A percentile compares a stretch with the other conserved stretches of the same genome.
Evolutionary conservation across 35 echinoderm and acorn worm species (phyloP).

Genomic region (Patiria miniata): DNA sequence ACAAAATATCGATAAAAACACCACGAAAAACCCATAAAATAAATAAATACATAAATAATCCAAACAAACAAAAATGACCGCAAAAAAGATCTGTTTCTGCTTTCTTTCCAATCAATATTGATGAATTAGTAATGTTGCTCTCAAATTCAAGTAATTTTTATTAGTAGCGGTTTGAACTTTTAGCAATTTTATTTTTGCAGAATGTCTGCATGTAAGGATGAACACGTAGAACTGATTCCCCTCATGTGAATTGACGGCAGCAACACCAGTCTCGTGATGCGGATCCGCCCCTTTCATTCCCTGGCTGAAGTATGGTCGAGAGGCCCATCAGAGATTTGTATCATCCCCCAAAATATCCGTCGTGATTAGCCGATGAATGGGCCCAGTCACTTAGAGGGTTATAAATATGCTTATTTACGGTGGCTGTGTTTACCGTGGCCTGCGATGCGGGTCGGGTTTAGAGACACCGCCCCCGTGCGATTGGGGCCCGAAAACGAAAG

Average conservation of each 20-base stretch:
- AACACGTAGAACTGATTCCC: not conserved
- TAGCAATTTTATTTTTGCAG: not conserved
- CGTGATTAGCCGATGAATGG: not conserved
- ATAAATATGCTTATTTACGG: slow-evolving; percentile 23
- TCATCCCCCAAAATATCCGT: not conserved
- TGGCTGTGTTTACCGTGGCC: not conserved
- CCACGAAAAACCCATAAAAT: too few species aligned
- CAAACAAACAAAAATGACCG: too few species aligned
- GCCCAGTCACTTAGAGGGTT: not conserved
- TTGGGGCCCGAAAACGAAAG: too few species aligned
- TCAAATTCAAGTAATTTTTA: too few species aligned
- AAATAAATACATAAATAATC: too few species aligned
- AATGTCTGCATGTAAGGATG: not conserved
- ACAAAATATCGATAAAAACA: too few species aligned
- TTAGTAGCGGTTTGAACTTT: too few species aligned
- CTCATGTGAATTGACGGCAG: not conserved
- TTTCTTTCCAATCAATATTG: too few species aligned
- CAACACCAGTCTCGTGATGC: not conserved
- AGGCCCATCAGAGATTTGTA: not conserved
- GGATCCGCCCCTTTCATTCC: not conserved
- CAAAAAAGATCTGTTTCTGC: too few species aligned
- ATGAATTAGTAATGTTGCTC: too few species aligned
- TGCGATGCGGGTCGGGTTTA: not conserved
- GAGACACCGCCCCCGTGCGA: too few species aligned
- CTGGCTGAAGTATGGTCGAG: not conserved